phyloP scores from a whole-genome alignment of 2,888 invertebrate species.

The Apamea monoglypha region DNA sequence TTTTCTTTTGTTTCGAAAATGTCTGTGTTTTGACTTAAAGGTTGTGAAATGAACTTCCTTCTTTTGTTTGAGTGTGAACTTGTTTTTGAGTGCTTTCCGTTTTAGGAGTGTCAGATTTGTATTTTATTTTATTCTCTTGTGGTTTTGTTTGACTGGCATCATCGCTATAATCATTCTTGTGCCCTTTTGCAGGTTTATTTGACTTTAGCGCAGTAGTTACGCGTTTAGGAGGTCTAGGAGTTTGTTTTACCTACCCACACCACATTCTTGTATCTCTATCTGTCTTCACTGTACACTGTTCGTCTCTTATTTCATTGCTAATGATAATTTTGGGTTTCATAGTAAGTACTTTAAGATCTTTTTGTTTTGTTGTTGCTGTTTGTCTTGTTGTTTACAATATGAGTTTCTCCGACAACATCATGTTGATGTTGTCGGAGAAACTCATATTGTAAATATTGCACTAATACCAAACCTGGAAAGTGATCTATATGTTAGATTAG shows the following conservation, averaged over 20 bases:
- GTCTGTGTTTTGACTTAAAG: slow-evolving; percentile 32
- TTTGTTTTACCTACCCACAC: not conserved
- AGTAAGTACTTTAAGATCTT: not conserved
- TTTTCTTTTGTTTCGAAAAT: slow-evolving; percentile 33
- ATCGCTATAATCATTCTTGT: too few relatives aligned
- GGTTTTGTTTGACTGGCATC: not conserved
- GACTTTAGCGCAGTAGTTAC: not conserved
- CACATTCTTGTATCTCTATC: not conserved
- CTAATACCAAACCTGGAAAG: not conserved
- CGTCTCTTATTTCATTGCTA: not conserved
- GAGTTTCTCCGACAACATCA: too few relatives aligned
- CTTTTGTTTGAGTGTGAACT: slow-evolving; percentile 24
- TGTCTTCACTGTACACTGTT: not conserved
- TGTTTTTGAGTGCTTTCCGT: slow-evolving; percentile 15
- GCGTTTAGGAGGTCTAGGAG: not conserved
- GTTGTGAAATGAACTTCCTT: slow-evolving; percentile 19
- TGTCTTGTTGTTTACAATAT: too few relatives aligned
- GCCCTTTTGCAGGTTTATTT: not conserved
- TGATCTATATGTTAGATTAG: not conserved
- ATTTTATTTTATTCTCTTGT: slow-evolving; percentile 1
- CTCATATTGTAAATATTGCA: too few relatives aligned
- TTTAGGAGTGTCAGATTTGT: slow-evolving; percentile 1
- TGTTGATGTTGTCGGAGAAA: too few relatives aligned
- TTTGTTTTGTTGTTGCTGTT: too few relatives aligned
- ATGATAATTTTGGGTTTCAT: not conserved